Evolutionary conservation across 1,140 invertebrate species (phyloP).

Genomic region (Heliconius hermathena): DNA sequence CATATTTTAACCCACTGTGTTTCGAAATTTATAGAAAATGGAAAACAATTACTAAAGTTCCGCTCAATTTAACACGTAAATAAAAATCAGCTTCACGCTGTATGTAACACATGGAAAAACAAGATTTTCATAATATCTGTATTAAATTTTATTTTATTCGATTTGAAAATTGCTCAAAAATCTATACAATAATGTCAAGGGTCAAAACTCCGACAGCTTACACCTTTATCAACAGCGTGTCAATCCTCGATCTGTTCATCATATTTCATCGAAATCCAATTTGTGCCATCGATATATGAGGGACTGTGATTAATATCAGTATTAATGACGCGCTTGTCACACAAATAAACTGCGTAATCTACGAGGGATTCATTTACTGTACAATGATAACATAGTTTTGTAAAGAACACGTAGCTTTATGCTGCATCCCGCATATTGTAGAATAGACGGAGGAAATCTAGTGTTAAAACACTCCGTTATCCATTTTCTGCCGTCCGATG

Average conservation of each 20-base stretch:
- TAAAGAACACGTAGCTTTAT: not conserved
- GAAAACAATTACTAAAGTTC: too few relatives aligned
- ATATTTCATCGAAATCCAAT: not conserved
- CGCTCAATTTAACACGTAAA: too few relatives aligned
- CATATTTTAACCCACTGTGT: too few relatives aligned
- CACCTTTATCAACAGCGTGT: not conserved
- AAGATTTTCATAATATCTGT: too few relatives aligned
- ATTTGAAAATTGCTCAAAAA: too few relatives aligned
- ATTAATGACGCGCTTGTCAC: not conserved
- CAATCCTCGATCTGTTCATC: not conserved
- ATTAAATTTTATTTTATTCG: too few relatives aligned
- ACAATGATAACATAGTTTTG: not conserved
- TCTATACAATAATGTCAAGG: too few relatives aligned
- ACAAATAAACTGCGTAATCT: not conserved
- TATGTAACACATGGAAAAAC: too few relatives aligned
- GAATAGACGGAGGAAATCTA: not conserved
- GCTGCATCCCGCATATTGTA: not conserved
- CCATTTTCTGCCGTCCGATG: not conserved
- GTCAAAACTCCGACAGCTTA: not conserved
- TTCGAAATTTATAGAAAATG: too few relatives aligned
- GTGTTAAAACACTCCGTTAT: not conserved
- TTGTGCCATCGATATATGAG: not conserved
- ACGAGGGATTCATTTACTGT: not conserved
- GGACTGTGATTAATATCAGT: not conserved
- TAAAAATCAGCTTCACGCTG: too few relatives aligned